These are phyloP conservation scores for Diadema setosum DNA, from an alignment of 35 echinoderm and acorn worm genomes.

Conservation along the genomic window DNA sequence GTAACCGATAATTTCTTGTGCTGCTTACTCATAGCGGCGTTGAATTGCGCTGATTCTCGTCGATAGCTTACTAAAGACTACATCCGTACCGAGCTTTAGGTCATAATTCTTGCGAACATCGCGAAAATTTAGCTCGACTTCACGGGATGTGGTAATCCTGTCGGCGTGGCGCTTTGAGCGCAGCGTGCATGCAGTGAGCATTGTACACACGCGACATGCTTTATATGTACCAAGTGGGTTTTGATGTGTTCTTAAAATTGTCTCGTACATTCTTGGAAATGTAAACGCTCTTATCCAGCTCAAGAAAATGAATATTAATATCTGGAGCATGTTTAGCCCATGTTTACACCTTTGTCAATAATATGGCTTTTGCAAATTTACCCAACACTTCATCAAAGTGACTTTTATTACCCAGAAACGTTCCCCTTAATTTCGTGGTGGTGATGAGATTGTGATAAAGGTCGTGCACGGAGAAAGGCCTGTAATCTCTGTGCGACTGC, in stretches of 20 bases:
- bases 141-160: neutral
- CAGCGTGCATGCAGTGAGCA: neutral
- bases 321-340: neutral
- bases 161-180: slow-evolving; percentile 6
- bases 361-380: no score
- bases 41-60: neutral
- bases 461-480: no score
- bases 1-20: neutral
- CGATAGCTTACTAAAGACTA: neutral
- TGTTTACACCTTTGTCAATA: no score
- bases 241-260: no score
- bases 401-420: no score
- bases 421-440: no score
- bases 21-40: neutral
- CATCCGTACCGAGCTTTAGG: neutral
- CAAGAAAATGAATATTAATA: neutral
- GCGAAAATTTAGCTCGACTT: neutral
- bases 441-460: no score
- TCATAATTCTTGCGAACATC: neutral
- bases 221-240: no score
- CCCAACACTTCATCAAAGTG: no score
- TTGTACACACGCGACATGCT: neutral
- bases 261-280: no score
- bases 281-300: no score
- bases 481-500: no score